phyloP scores from a whole-genome alignment of 2,797 vertebrate species.

The Ptychadena robeensis region DNA sequence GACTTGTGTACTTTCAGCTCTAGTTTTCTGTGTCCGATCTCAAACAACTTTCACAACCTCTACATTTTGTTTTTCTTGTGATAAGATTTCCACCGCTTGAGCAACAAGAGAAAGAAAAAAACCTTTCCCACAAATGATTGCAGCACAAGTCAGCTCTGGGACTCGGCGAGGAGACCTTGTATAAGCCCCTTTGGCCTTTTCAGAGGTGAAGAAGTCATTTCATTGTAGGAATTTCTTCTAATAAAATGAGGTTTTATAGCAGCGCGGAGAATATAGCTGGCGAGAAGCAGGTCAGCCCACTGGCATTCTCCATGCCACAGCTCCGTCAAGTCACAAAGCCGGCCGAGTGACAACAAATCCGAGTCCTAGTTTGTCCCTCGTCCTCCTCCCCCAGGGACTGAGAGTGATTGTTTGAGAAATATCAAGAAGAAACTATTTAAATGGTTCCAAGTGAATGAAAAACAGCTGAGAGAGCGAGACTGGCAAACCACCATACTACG shows the following conservation, averaged over 20 bases:
- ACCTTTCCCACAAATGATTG: not conserved
- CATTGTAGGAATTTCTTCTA: conserved; percentile 36
- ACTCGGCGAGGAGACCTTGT: conserved; percentile 11
- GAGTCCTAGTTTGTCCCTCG: not conserved
- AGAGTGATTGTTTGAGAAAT: not conserved
- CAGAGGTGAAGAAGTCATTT: conserved; percentile 27
- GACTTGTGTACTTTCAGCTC: no score
- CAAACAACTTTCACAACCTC: no score
- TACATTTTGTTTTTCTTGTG: not conserved
- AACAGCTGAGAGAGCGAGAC: conserved; percentile 8
- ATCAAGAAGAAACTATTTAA: not conserved
- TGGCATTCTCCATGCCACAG: conserved; percentile 1
- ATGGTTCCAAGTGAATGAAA: not conserved
- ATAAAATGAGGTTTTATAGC: conserved; percentile 35
- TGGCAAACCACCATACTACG: not conserved
- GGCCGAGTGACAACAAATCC: not conserved
- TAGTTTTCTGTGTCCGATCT: no score
- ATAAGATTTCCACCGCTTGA: not conserved
- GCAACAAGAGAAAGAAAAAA: not conserved
- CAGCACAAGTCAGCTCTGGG: not conserved
- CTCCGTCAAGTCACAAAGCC: not conserved
- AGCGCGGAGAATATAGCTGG: conserved; percentile 18
- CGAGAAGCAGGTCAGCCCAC: not conserved
- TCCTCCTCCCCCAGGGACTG: not conserved
- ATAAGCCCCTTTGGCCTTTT: conserved; percentile 2